These are phyloP conservation scores for human DNA, from an alignment of 2,113 vertebrate species.

Conservation along the genomic window GRCh38 chr17:17935501-17936000, in stretches of 20 bases:
- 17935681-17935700: not conserved
- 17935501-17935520: not conserved
- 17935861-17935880: not conserved
- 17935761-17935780: not conserved
- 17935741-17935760: not conserved
- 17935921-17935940: not conserved
- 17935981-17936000: not conserved
- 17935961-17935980: not conserved
- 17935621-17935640: not conserved
- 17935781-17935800: conserved; percentile 27
- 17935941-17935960: not conserved
- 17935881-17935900: not conserved
- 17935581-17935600: not conserved
- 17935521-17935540: not conserved
- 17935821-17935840: conserved; percentile 12
- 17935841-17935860: not conserved
- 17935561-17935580: not conserved
- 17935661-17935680: not conserved
- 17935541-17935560: not conserved
- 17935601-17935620: not conserved
- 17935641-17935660: not conserved
- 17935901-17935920: not conserved
- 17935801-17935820: not conserved
- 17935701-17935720: not conserved
- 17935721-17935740: not conserved